Evolutionary conservation across 2,797 vertebrate genomes (phyloP), one percentile per base, ranked within the genome.

Genomic region (Pseudomugil tenellus): DNA sequence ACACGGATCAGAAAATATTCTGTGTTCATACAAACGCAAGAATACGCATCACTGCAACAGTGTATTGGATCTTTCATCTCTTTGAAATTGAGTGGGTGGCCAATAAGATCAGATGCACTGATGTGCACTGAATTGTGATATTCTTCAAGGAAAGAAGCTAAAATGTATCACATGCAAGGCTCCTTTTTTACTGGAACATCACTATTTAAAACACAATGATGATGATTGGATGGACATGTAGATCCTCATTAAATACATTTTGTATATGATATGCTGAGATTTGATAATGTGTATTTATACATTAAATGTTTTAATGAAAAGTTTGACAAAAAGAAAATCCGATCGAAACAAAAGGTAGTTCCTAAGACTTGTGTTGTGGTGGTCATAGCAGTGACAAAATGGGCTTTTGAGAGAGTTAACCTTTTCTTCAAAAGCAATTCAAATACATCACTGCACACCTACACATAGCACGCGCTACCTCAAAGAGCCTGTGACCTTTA

Each of bases 401-500:
- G 39, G 63, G 26, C 57, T 80, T 74, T 69, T 69, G 13, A 75
- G 31, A 67, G 49, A 63, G 51, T 0, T 87, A 85, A 86, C 79
- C 80, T 86, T 71, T 84, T 0, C 39, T 81, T 86, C 79, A 86
- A 89, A 88, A 68, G 39, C 4, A 1, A 1, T 68, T 84, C 53
- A 85, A 81, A 84, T 77, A 56, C 12, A 26, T n/a, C 57, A 6
- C 46, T 12, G 46, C 68, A 54, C 65, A 49, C 54, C 48, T 13
- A 37, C 69, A 66, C 52, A 68, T 72, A 53, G 17, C 54, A 65
- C 53, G 43, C 63, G 60, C 49, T 37, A 64, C 80, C 67, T 88
- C 83, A 87, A 82, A 89, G 69, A 70, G 56, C 19, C 39, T 5
- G 43, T 87, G 81, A 90, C 87, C 84, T 92, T 89, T 79, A 57